phyloP scores from a whole-genome alignment of 2,113 vertebrate genomes.

The Neogobius melanostomus region DNA sequence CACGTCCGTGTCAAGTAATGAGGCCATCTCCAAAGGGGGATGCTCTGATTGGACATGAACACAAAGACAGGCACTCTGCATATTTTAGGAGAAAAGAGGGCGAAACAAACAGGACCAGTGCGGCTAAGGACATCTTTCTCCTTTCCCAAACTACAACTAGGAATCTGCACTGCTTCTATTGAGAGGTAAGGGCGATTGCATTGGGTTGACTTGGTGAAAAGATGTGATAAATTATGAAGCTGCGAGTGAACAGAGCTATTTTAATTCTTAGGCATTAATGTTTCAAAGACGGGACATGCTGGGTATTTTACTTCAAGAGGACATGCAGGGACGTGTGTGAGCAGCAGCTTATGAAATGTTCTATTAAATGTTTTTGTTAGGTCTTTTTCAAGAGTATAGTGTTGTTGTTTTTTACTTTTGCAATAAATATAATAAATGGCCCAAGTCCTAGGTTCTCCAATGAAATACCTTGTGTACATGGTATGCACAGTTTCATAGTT shows the following conservation, averaged over 20 bases:
- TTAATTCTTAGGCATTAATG: neutral
- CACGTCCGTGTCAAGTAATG: slow-evolving; percentile 62
- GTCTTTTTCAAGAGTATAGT: too few relatives aligned
- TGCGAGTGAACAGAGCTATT: neutral
- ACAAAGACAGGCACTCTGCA: slow-evolving; percentile 43
- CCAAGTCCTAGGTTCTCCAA: too few relatives aligned
- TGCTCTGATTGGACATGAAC: slow-evolving; percentile 64
- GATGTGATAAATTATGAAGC: neutral
- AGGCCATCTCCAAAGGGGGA: slow-evolving; percentile 56
- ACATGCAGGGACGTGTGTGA: too few relatives aligned
- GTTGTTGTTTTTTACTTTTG: too few relatives aligned
- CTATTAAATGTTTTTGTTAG: too few relatives aligned
- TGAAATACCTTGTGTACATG: too few relatives aligned
- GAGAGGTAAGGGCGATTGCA: slow-evolving; percentile 45
- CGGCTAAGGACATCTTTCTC: slow-evolving; percentile 33
- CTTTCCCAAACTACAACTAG: slow-evolving; percentile 6
- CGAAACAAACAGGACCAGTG: slow-evolving; percentile 26
- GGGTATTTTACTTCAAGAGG: too few relatives aligned
- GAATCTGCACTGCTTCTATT: slow-evolving; percentile 14
- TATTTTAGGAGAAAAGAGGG: slow-evolving; percentile 23
- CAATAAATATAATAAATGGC: too few relatives aligned
- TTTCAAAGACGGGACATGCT: neutral
- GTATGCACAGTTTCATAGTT: too few relatives aligned
- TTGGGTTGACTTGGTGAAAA: neutral
- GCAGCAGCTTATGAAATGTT: too few relatives aligned